A percentile compares a stretch with the other conserved stretches of the same genome.
phyloP scores from a whole-genome alignment of 2,113 vertebrate genomes.

The Brienomyrus longianalis region DNA sequence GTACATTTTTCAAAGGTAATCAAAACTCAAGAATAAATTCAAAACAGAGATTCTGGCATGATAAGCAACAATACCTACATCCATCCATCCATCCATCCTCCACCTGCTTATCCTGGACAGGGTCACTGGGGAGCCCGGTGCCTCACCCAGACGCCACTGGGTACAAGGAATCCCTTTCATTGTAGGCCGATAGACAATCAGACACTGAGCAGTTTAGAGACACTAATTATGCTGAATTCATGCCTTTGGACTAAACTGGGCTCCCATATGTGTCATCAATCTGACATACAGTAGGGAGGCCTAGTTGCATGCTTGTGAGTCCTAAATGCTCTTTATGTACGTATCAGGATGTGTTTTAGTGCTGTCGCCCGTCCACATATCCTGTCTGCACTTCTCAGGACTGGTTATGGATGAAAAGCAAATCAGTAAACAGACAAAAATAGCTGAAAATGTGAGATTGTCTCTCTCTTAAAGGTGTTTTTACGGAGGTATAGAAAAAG shows the following conservation, averaged over 20 bases:
- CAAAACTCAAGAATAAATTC: background rate
- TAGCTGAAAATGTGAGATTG: background rate
- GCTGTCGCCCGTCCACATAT: background rate
- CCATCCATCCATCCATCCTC: background rate
- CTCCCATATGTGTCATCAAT: background rate
- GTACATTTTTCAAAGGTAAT: background rate
- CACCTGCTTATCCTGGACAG: background rate
- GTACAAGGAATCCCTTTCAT: background rate
- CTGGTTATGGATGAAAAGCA: background rate
- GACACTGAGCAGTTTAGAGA: background rate
- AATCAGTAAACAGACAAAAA: background rate
- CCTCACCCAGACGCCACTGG: background rate
- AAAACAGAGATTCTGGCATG: background rate
- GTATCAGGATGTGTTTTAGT: background rate
- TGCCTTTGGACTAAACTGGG: background rate
- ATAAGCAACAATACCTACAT: background rate
- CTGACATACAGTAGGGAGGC: background rate
- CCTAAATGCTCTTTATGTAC: background rate
- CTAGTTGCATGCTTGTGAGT: background rate
- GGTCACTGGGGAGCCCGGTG: background rate
- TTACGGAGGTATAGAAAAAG: background rate
- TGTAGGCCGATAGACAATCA: background rate
- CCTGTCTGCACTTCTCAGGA: background rate
- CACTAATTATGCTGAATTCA: background rate
- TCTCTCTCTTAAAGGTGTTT: background rate